Evolutionary conservation across 2,888 invertebrate species (phyloP).

Genomic region (Dyspetes luteomarginatus): DNA sequence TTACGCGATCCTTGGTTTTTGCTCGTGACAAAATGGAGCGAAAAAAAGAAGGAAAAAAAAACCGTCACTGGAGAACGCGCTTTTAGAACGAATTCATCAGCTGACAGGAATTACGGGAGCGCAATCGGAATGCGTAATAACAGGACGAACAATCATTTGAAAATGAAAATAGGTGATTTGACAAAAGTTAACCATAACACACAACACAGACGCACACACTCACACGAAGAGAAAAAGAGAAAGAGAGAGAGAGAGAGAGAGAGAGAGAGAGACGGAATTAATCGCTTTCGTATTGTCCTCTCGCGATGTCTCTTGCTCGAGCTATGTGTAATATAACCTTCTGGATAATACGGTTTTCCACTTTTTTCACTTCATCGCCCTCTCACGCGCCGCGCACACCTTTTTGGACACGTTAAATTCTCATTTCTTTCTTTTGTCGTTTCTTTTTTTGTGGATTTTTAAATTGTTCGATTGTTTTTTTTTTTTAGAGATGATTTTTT

Average conservation of each 20-base stretch:
- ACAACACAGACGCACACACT: not conserved
- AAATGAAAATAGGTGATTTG: constrained; percentile 57
- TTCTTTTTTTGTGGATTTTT: constrained; percentile 39
- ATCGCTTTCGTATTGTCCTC: no score
- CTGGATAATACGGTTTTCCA: not conserved
- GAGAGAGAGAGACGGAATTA: no score
- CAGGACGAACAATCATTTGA: constrained; percentile 72
- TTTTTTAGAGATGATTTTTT: constrained; percentile 17
- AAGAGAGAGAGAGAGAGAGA: no score
- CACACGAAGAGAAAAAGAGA: no score
- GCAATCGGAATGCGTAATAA: constrained; percentile 65
- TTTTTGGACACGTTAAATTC: constrained; percentile 47
- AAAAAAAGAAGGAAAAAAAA: constrained; percentile 38
- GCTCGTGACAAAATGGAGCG: not conserved
- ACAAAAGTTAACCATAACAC: constrained; percentile 70
- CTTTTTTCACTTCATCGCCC: constrained; percentile 11
- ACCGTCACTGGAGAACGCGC: constrained; percentile 46
- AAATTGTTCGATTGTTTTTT: constrained; percentile 48
- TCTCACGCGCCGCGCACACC: constrained; percentile 41
- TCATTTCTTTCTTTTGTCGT: constrained; percentile 41
- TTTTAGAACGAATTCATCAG: constrained; percentile 72
- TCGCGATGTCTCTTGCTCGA: not conserved
- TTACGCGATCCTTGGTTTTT: constrained; percentile 39
- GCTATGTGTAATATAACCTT: not conserved
- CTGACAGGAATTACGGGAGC: constrained; percentile 71